These are phyloP conservation scores for Cyprinodon tularosa DNA, from an alignment of 2,113 vertebrate species.

Conservation along the genomic window DNA sequence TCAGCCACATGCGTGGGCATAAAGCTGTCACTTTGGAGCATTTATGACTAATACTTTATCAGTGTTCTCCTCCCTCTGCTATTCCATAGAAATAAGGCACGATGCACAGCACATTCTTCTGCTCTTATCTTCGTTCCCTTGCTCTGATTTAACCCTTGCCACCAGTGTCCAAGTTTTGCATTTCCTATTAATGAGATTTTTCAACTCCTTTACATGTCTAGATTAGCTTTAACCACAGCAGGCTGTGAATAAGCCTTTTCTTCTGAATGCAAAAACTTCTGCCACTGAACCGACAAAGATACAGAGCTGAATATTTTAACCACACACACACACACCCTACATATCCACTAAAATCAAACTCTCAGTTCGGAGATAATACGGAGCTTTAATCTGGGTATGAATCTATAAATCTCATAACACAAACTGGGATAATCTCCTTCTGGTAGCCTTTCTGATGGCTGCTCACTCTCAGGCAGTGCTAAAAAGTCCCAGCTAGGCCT, in stretches of 20 bases:
- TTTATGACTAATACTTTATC: constrained; percentile 21
- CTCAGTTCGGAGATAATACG: constrained; percentile 74
- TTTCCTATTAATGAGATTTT: constrained; percentile 62
- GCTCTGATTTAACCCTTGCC: constrained; percentile 49
- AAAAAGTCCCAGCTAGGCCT: constrained; percentile 40
- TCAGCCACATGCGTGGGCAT: constrained; percentile 29
- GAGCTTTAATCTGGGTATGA: constrained; percentile 73
- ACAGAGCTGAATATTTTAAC: constrained; percentile 73
- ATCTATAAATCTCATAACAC: constrained; percentile 73
- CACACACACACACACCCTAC: constrained; percentile 69
- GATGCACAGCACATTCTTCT: constrained; percentile 30
- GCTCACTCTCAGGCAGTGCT: constrained; percentile 32
- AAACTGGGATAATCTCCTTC: constrained; percentile 64
- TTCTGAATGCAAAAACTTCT: constrained; percentile 52
- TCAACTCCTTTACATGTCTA: constrained; percentile 57
- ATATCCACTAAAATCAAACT: constrained; percentile 74
- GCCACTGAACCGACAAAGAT: constrained; percentile 57
- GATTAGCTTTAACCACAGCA: constrained; percentile 56
- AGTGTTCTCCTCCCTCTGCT: constrained; percentile 7
- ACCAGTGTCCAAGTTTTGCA: constrained; percentile 34
- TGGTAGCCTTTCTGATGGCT: constrained; percentile 43
- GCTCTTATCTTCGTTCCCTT: constrained; percentile 30
- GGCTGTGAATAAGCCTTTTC: constrained; percentile 72
- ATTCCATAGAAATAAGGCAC: constrained; percentile 58
- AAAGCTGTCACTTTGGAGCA: constrained; percentile 31